A percentile compares a stretch with the other conserved stretches of the same genome.
phyloP scores from a whole-genome alignment of 1,140 invertebrate genomes.

The Sycobia sp. region DNA sequence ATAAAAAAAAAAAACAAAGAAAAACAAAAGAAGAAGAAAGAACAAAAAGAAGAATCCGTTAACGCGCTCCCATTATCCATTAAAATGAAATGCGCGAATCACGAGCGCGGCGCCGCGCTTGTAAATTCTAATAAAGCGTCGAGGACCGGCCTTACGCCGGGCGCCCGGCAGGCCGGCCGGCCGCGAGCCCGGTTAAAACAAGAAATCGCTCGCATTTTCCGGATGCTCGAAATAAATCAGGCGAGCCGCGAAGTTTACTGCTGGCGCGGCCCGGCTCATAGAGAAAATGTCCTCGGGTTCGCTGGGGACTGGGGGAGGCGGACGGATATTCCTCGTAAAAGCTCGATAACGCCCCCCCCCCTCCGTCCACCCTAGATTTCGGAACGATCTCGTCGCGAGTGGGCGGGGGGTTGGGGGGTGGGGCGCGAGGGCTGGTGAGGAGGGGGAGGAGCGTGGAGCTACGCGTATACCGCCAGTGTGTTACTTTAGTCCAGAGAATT shows the following conservation, averaged over 20 bases:
- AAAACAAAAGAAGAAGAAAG: neutral
- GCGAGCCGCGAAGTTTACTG: neutral
- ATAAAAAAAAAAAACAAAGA: neutral
- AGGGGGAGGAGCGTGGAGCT: too few species aligned
- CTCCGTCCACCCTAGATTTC: neutral
- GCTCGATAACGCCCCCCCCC: neutral
- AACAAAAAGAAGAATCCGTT: too few species aligned
- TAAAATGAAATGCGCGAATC: too few species aligned
- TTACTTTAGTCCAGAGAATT: too few species aligned
- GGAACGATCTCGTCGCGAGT: neutral
- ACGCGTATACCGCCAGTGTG: too few species aligned
- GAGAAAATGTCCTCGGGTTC: constrained; percentile 9
- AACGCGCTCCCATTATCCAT: too few species aligned
- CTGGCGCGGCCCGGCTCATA: neutral
- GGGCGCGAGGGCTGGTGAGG: too few species aligned
- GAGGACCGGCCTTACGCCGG: too few species aligned
- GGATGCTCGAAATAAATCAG: constrained; percentile 17
- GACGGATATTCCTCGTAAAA: neutral
- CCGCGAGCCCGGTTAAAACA: neutral
- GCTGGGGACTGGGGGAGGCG: neutral
- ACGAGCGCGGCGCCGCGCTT: too few species aligned
- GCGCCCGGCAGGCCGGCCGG: too few species aligned
- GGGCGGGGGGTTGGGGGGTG: too few species aligned
- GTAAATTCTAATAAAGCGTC: too few species aligned
- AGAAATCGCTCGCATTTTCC: neutral